Evolutionary conservation across 2,113 vertebrate genomes (phyloP).

Genomic region (Pelobates fuscus): DNA sequence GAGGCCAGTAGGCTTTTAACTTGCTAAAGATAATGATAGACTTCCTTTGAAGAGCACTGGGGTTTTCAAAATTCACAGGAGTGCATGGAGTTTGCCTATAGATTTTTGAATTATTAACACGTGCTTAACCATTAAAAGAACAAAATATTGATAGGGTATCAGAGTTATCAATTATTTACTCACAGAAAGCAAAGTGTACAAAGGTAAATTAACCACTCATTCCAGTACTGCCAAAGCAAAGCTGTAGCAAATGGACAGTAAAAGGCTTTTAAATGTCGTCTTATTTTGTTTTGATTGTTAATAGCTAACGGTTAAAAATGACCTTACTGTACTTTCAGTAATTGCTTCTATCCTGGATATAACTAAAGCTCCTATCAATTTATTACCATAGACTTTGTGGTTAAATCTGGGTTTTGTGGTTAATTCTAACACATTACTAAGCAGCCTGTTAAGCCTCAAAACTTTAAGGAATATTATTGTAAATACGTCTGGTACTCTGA

Average conservation of each 20-base stretch:
- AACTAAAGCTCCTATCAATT: slow-evolving; percentile 24
- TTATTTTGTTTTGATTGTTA: slow-evolving; percentile 60
- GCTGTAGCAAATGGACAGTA: slow-evolving; percentile 60
- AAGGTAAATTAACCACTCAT: slow-evolving; percentile 64
- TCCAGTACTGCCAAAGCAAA: slow-evolving; percentile 49
- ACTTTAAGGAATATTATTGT: no score
- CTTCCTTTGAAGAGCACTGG: slow-evolving; percentile 67
- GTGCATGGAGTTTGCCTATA: slow-evolving; percentile 70
- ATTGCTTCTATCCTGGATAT: background rate
- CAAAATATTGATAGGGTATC: slow-evolving; percentile 85
- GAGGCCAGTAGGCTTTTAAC: slow-evolving; percentile 70
- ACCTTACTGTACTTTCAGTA: slow-evolving; percentile 23
- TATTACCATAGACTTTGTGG: slow-evolving; percentile 17
- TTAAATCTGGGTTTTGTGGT: slow-evolving; percentile 26
- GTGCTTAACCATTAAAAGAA: slow-evolving; percentile 86
- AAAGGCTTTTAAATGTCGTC: slow-evolving; percentile 39
- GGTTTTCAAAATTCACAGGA: slow-evolving; percentile 68
- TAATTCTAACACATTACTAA: slow-evolving; percentile 5
- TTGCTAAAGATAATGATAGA: slow-evolving; percentile 59
- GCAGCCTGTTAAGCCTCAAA: background rate
- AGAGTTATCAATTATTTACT: slow-evolving; percentile 90
- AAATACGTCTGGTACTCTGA: no score
- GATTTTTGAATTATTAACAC: slow-evolving; percentile 94
- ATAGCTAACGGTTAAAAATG: slow-evolving; percentile 48
- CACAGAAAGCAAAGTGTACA: slow-evolving; percentile 71